These are phyloP conservation scores for Odocoileus virginianus DNA, from an alignment of 2,113 vertebrate genomes.

Conservation along the genomic window DNA sequence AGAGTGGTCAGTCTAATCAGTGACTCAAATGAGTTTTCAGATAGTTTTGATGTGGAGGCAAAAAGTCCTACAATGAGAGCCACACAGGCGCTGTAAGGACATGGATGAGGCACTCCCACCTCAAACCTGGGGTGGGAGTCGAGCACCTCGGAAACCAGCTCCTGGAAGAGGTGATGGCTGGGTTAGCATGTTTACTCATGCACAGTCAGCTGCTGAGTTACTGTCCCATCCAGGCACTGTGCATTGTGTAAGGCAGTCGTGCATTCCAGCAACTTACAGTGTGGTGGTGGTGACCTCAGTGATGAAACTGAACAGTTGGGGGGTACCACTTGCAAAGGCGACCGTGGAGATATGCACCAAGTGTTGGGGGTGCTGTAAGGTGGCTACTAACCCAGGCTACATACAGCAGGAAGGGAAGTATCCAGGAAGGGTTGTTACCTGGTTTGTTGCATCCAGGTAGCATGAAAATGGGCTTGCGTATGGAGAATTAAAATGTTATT, in stretches of 20 bases:
- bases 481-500: neutral
- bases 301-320: neutral
- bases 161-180: neutral
- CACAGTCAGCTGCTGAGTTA: neutral
- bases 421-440: neutral
- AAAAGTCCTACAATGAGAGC: neutral
- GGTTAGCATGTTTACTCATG: neutral
- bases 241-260: no score
- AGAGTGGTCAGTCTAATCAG: neutral
- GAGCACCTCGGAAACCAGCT: neutral
- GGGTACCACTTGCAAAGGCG: no score
- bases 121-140: neutral
- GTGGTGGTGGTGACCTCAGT: neutral
- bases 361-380: rapidly evolving
- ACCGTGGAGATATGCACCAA: rapidly evolving
- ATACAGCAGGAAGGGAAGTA: neutral
- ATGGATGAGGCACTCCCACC: no score
- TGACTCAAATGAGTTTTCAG: neutral
- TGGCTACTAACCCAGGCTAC: neutral
- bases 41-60: neutral
- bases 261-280: neutral
- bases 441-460: neutral
- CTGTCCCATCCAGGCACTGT: neutral
- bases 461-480: neutral
- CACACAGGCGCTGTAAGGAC: neutral